Percentiles rank a stretch among this genome's conserved stretches.
Evolutionary conservation across 1,140 invertebrate species (phyloP).

Genomic region (Habropoda laboriosa): DNA sequence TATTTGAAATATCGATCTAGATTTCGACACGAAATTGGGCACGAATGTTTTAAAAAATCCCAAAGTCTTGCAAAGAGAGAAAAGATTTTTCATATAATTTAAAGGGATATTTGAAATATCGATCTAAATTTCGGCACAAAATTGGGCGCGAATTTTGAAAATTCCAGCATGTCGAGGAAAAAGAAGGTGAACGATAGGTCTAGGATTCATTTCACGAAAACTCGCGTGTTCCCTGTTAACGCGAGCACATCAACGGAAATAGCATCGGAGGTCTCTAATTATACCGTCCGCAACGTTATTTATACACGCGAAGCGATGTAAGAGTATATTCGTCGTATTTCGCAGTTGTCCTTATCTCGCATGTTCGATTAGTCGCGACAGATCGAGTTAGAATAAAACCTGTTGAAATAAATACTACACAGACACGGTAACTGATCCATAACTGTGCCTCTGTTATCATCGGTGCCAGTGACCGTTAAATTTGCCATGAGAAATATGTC

Average conservation of each 20-base stretch:
- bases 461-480: neutral
- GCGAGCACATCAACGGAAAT: neutral
- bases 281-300: slow-evolving; percentile 5
- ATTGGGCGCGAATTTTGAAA: no score
- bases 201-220: neutral
- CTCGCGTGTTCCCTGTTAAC: no score
- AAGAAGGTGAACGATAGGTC: no score
- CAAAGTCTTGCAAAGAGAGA: no score
- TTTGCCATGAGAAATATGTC: neutral
- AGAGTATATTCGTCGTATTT: neutral
- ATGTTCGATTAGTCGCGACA: neutral
- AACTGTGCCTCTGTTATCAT: neutral
- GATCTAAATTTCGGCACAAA: no score
- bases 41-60: no score
- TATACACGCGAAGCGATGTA: slow-evolving; percentile 23
- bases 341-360: neutral
- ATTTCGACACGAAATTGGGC: no score
- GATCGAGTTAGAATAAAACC: neutral
- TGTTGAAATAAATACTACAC: slow-evolving; percentile 14
- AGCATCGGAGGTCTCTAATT: neutral
- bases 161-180: no score
- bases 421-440: neutral
- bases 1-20: no score
- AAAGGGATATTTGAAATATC: no score
- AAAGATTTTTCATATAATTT: no score